Conservation (phyloP, 1,140 invertebrate species). For the Pararge aegeria region DNA sequence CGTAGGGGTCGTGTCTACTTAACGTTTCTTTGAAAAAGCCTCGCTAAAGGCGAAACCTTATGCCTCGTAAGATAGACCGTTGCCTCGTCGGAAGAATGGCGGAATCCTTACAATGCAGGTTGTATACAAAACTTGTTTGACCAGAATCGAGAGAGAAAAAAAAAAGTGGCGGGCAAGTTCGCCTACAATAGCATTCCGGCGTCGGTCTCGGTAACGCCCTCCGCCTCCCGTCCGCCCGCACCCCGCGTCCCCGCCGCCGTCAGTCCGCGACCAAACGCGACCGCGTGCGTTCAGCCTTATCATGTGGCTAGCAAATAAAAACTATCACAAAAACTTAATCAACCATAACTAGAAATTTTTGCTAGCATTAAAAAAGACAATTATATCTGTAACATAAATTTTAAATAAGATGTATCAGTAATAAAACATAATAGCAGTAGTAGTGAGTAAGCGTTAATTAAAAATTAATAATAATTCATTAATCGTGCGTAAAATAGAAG, state of each 20-base stretch:
- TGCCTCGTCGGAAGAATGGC: slow-evolving; percentile 68
- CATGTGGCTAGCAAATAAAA: slow-evolving; percentile 39
- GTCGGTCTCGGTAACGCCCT: slow-evolving; percentile 48
- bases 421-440: not conserved
- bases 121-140: slow-evolving; percentile 79
- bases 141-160: slow-evolving; percentile 76
- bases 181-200: slow-evolving; percentile 75
- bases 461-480: slow-evolving; percentile 4
- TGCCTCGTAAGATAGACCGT: slow-evolving; percentile 63
- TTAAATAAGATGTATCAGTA: not conserved
- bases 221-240: slow-evolving; percentile 58
- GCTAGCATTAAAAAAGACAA: not conserved
- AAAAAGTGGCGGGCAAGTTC: slow-evolving; percentile 77
- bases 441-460: slow-evolving; percentile 7
- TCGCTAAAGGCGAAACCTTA: slow-evolving; percentile 55
- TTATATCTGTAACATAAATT: not conserved
- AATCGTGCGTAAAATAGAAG: not conserved
- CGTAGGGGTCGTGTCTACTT: not conserved
- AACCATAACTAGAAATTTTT: slow-evolving; percentile 17
- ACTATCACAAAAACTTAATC: slow-evolving; percentile 24
- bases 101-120: slow-evolving; percentile 78
- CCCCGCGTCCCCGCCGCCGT: slow-evolving; percentile 42
- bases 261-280: slow-evolving; percentile 59
- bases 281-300: slow-evolving; percentile 46
- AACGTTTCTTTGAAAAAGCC: not conserved